Evolutionary conservation across 2,113 vertebrate genomes (phyloP), one percentile per base, ranked within the genome.

Genomic region (Actenoides hombroni): DNA sequence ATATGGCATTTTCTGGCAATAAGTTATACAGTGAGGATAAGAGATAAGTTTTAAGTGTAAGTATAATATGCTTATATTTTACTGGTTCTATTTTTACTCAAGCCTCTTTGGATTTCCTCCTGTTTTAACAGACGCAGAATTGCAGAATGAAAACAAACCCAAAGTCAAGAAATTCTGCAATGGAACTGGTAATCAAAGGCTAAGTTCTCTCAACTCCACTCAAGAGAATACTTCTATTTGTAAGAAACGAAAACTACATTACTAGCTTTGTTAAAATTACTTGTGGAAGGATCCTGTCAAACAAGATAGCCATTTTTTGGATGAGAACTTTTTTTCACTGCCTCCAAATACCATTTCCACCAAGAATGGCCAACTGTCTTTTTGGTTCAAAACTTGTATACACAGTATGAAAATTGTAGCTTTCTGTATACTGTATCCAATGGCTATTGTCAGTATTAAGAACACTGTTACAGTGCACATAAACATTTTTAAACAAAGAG

Each of bases 41-140:
- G 18, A 90, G 84, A 89, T 64, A 86, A 96, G 92, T 94, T 93
- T 92, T 95, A n/a, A n/a, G n/a, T n/a, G n/a, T n/a, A 75, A 91
- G 6, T 77, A 68, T 74, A 63, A 86, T 29, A 83, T 21, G 73
- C 79, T 79, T 88, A 78, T 89, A 95, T 92, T 94, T 91, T 91
- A 96, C 20, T 88, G 82, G 85, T 91, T 93, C 64, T 61, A 67
- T 85, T 96, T 91, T 91, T 59, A 95, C 68, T 96, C 84, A 96
- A 94, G 90, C 57, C 68, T 81, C 61, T 96, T 93, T 73, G 51
- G 86, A 69, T 35, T 95, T 94, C 84, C 51, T 94, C 78, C 70
- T 85, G 81, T 93, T 95, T 85, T 91, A 95, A 90, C 51, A 95
- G 79, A 95, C 42, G 46, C 29, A 97, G 77, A 95, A 95, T 6